phyloP scores from a whole-genome alignment of 2,888 invertebrate genomes.

The Andrena bucephala region DNA sequence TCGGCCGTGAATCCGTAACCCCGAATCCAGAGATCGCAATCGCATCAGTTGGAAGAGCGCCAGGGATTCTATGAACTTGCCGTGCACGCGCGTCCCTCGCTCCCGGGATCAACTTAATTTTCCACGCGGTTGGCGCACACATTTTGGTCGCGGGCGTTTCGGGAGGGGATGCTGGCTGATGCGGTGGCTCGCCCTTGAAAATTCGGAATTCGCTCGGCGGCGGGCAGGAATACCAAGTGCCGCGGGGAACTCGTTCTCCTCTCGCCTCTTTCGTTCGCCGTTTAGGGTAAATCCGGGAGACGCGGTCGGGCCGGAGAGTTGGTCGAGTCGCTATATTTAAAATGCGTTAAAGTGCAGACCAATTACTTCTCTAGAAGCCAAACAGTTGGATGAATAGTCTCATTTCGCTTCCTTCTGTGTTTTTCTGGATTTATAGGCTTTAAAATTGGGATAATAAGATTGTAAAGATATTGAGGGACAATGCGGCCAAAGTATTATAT shows the following conservation, averaged over 20 bases:
- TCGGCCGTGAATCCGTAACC: conserved; percentile 36
- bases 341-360: too few species aligned
- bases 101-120: conserved; percentile 56
- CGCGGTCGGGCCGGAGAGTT: too few species aligned
- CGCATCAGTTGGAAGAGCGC: conserved; percentile 45
- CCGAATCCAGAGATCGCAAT: conserved; percentile 26
- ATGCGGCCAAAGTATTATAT: too few species aligned
- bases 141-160: conserved; percentile 10
- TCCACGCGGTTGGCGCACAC: conserved; percentile 34
- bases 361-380: too few species aligned
- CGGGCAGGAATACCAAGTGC: conserved; percentile 15
- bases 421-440: too few species aligned
- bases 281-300: not conserved
- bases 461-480: too few species aligned
- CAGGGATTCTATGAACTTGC: conserved; percentile 63
- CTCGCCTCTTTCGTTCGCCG: conserved; percentile 27
- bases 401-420: too few species aligned
- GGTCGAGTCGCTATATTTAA: too few species aligned
- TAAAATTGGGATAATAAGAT: too few species aligned
- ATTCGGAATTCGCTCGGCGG: conserved; percentile 22
- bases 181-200: conserved; percentile 26
- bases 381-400: too few species aligned
- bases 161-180: not conserved
- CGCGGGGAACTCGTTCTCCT: conserved; percentile 4
- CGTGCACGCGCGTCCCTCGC: conserved; percentile 29